These are phyloP conservation scores for Thereva unica DNA, from an alignment of 2,888 invertebrate species.

Conservation along the genomic window DNA sequence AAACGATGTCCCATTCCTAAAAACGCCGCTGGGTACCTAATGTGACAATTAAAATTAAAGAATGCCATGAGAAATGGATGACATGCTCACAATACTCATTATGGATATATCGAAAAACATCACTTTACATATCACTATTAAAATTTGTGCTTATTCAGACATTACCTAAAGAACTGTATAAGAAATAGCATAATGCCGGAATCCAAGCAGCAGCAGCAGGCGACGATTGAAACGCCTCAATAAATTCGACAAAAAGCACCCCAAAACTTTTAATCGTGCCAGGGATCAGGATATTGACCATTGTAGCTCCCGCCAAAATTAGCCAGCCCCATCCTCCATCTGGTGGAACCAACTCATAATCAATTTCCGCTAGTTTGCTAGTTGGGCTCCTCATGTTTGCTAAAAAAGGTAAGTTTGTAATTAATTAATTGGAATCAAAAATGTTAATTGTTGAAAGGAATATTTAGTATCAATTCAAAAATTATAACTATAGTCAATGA, in stretches of 20 bases:
- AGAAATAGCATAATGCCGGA: conserved; percentile 84
- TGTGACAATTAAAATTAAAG: conserved; percentile 39
- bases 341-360: conserved; percentile 76
- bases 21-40: conserved; percentile 38
- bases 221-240: conserved; percentile 75
- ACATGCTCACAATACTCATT: conserved; percentile 28
- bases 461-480: too few relatives aligned
- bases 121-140: conserved; percentile 9
- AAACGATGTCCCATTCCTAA: conserved; percentile 31
- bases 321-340: conserved; percentile 89
- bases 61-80: conserved; percentile 39
- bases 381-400: too few relatives aligned
- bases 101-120: conserved; percentile 7
- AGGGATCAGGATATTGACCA: conserved; percentile 83
- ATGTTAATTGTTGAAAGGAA: too few relatives aligned
- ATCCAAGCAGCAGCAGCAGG: conserved; percentile 79
- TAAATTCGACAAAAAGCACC: conserved; percentile 79
- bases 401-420: too few relatives aligned
- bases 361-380: conserved; percentile 45
- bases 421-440: too few relatives aligned
- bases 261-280: conserved; percentile 89
- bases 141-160: conserved; percentile 26
- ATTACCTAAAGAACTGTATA: conserved; percentile 85
- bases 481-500: too few relatives aligned
- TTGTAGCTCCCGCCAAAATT: conserved; percentile 71